These are phyloP conservation scores for Cyrtodaria siliqua DNA, from an alignment of 2,888 invertebrate genomes.

Conservation along the genomic window DNA sequence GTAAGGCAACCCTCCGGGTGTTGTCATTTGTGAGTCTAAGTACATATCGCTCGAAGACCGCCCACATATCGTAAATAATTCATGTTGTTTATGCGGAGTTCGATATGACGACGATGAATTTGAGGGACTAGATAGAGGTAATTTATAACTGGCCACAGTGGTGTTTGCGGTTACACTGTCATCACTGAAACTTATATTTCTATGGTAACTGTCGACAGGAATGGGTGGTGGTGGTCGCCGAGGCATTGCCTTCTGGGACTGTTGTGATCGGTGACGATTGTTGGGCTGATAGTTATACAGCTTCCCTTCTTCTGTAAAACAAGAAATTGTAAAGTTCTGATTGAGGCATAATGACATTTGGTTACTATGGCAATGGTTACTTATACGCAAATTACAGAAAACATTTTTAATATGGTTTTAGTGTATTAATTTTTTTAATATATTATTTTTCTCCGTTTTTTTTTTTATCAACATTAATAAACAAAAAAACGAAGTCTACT, in stretches of 20 bases:
- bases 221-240: slow-evolving; percentile 53
- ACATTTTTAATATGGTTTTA: too few species aligned
- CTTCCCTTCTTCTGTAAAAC: slow-evolving; percentile 60
- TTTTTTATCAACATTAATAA: too few species aligned
- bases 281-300: slow-evolving; percentile 29
- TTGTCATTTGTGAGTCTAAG: slow-evolving; percentile 67
- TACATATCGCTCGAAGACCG: slow-evolving; percentile 56
- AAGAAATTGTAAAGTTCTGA: too few species aligned
- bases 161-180: slow-evolving; percentile 78
- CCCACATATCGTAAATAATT: slow-evolving; percentile 62
- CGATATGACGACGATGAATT: slow-evolving; percentile 31
- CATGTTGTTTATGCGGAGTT: slow-evolving; percentile 51
- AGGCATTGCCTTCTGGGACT: slow-evolving; percentile 37
- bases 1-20: slow-evolving; percentile 72
- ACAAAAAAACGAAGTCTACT: too few species aligned
- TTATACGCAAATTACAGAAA: too few species aligned
- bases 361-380: too few species aligned
- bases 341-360: too few species aligned
- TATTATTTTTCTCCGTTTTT: too few species aligned
- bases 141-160: slow-evolving; percentile 52
- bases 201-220: slow-evolving; percentile 55
- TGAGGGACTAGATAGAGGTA: slow-evolving; percentile 35
- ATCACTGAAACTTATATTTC: slow-evolving; percentile 81
- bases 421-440: too few species aligned
- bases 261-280: slow-evolving; percentile 12